These are phyloP conservation scores for Origma solitaria DNA, from an alignment of 2,113 vertebrate species.

Conservation along the genomic window DNA sequence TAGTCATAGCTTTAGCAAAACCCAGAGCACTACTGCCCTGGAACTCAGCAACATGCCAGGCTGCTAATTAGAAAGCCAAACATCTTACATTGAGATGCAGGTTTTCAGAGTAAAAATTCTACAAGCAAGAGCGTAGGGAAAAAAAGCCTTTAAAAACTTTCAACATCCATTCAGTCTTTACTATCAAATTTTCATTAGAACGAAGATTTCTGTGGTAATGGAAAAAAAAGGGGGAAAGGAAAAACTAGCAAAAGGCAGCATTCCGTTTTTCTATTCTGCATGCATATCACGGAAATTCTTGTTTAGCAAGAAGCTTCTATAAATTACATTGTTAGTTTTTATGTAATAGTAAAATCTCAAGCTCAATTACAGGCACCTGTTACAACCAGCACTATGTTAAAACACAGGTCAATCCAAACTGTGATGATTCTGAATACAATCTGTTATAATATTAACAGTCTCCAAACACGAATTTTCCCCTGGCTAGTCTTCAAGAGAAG, in stretches of 20 bases:
- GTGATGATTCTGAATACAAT: not conserved
- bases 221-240: not conserved
- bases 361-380: not conserved
- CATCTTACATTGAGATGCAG: not conserved
- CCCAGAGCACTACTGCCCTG: not conserved
- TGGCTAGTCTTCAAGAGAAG: not conserved
- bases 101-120: not conserved
- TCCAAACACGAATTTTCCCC: not conserved
- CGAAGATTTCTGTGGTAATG: not conserved
- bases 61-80: not conserved
- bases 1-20: not conserved
- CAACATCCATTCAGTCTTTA: not conserved
- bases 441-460: not conserved
- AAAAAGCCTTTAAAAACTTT: not conserved
- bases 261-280: not conserved
- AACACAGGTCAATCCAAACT: not conserved
- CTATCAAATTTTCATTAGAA: not conserved
- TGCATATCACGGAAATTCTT: not conserved
- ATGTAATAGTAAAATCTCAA: not conserved
- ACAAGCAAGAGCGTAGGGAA: not conserved
- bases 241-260: not conserved
- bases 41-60: not conserved
- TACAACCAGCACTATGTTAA: not conserved
- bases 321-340: not conserved
- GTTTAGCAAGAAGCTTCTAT: not conserved